Conservation (phyloP, 1,140 invertebrate species). For the Sycobia sp. region DNA sequence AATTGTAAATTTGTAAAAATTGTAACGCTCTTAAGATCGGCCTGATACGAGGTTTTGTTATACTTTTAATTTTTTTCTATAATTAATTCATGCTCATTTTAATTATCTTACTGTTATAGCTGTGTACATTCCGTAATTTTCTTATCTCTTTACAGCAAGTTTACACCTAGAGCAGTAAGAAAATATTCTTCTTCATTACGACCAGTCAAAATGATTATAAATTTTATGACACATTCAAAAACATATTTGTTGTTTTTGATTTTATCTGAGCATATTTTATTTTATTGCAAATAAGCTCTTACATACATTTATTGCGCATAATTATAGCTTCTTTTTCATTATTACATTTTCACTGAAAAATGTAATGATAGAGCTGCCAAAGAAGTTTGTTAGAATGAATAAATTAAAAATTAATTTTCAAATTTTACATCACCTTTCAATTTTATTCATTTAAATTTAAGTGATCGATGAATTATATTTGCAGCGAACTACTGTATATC, state of each 20-base stretch:
- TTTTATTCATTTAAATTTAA: too few relatives aligned
- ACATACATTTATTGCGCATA: conserved; percentile 23
- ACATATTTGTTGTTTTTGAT: background rate
- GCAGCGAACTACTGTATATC: too few relatives aligned
- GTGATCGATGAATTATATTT: too few relatives aligned
- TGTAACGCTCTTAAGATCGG: conserved; percentile 8
- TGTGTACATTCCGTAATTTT: conserved; percentile 1
- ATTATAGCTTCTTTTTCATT: conserved; percentile 20
- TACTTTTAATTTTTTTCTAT: conserved; percentile 1
- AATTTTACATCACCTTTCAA: too few relatives aligned
- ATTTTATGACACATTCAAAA: conserved; percentile 3
- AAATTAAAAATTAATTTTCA: too few relatives aligned
- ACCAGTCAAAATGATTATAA: conserved; percentile 2
- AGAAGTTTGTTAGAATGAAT: conserved; percentile 20
- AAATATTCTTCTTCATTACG: conserved; percentile 28
- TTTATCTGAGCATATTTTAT: background rate
- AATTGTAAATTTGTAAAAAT: conserved; percentile 17
- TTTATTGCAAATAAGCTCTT: conserved; percentile 24
- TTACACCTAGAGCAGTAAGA: conserved; percentile 29
- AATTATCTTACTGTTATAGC: conserved; percentile 4
- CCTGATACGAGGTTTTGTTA: conserved; percentile 21
- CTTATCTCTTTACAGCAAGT: conserved; percentile 10
- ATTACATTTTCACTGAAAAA: conserved; percentile 21
- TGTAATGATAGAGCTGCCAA: conserved; percentile 10
- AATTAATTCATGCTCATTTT: conserved; percentile 23